Evolutionary conservation across 1,140 invertebrate species (phyloP).

Genomic region (Drosophila bocki): DNA sequence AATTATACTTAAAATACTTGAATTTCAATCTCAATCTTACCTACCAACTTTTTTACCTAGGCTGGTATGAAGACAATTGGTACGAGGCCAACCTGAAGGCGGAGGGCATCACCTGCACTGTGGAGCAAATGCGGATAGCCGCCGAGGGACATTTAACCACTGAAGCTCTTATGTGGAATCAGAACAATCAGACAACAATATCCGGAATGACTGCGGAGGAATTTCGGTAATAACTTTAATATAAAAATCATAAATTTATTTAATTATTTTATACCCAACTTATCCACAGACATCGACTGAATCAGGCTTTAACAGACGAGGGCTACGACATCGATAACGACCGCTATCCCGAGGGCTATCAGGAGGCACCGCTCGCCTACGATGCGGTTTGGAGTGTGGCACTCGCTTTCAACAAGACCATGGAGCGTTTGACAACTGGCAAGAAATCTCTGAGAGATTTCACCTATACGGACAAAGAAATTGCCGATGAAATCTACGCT

Average conservation of each 20-base stretch:
- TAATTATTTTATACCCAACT: not conserved
- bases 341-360: constrained; percentile 96
- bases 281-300: constrained; percentile 89
- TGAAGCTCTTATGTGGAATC: constrained; percentile 99
- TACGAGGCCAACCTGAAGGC: constrained; percentile 95
- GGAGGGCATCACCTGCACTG: constrained; percentile 96
- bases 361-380: constrained; percentile 99
- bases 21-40: no score
- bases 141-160: constrained; percentile 99
- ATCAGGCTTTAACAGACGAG: constrained; percentile 90
- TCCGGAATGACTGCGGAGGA: constrained; percentile 95
- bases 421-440: constrained; percentile 92
- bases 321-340: constrained; percentile 93
- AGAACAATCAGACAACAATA: constrained; percentile 95
- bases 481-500: constrained; percentile 97
- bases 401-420: constrained; percentile 98
- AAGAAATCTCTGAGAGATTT: constrained; percentile 96
- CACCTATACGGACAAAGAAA: constrained; percentile 98
- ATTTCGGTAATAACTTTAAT: constrained; percentile 86
- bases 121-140: constrained; percentile 95
- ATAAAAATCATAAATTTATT: not conserved
- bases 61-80: constrained; percentile 99
- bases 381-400: constrained; percentile 99
- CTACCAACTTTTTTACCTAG: constrained; percentile 84
- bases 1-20: constrained; percentile 63